phyloP scores from a whole-genome alignment of 2,797 vertebrate genomes.

The Cirrhinus mrigala region DNA sequence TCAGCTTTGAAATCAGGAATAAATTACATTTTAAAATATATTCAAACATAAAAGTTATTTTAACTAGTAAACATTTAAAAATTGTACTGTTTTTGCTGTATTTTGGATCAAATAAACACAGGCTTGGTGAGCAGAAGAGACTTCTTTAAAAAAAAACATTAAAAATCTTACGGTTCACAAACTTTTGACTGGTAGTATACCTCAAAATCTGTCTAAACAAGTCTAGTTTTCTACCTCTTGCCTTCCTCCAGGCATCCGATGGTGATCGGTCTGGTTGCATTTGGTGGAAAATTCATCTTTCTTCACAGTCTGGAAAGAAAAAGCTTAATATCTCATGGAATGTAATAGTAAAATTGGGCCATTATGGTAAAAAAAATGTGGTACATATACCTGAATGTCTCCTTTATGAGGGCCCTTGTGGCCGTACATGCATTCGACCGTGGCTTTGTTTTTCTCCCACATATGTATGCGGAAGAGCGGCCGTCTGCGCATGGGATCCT shows the following conservation, averaged over 20 bases:
- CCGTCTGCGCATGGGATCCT: slow-evolving; percentile 95
- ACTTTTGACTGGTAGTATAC: not conserved
- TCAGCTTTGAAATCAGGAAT: too few relatives aligned
- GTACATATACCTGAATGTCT: slow-evolving; percentile 88
- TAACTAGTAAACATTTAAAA: too few relatives aligned
- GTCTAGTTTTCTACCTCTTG: slow-evolving; percentile 86
- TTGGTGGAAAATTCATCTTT: slow-evolving; percentile 98
- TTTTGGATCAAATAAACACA: too few relatives aligned
- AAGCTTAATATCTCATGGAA: not conserved
- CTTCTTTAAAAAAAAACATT: too few relatives aligned
- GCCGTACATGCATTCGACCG: slow-evolving; percentile 98
- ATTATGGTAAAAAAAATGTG: not conserved
- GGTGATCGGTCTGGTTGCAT: slow-evolving; percentile 97
- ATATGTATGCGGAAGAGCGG: slow-evolving; percentile 95
- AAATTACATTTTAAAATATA: too few relatives aligned
- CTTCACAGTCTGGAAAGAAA: slow-evolving; percentile 86
- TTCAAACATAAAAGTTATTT: too few relatives aligned
- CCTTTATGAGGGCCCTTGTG: slow-evolving; percentile 97
- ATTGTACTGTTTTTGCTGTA: too few relatives aligned
- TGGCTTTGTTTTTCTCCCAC: slow-evolving; percentile 90
- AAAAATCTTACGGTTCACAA: too few relatives aligned
- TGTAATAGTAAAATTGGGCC: not conserved
- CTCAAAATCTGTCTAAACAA: not conserved
- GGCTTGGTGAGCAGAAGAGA: too few relatives aligned
- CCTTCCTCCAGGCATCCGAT: slow-evolving; percentile 96